A percentile compares a stretch with the other conserved stretches of the same genome.
phyloP scores from a whole-genome alignment of 2,888 invertebrate genomes.

The Drosophila greeni region DNA sequence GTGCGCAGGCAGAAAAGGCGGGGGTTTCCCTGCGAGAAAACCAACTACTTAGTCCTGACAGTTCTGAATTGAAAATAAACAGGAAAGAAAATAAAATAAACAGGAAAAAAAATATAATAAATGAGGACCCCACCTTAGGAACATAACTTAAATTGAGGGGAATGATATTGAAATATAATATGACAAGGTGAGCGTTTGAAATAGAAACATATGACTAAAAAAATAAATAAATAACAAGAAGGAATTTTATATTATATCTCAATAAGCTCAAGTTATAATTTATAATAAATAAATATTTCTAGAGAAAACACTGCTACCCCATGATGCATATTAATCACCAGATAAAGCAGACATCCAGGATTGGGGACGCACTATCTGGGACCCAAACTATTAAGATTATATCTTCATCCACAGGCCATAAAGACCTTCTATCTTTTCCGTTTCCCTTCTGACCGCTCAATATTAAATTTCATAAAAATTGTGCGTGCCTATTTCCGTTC shows the following conservation, averaged over 20 bases:
- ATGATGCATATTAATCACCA: constrained; percentile 24
- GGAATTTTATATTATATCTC: not conserved
- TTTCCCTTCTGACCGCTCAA: constrained; percentile 19
- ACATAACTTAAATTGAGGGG: constrained; percentile 8
- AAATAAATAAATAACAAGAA: too few species aligned
- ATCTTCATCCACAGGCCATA: constrained; percentile 29
- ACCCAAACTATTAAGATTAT: constrained; percentile 37
- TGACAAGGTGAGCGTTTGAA: not conserved
- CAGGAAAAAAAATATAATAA: constrained; percentile 15
- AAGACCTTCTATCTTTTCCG: constrained; percentile 23
- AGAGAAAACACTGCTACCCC: not conserved
- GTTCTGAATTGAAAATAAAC: constrained; percentile 27
- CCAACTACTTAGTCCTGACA: constrained; percentile 16
- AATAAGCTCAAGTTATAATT: not conserved
- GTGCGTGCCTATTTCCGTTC: constrained; percentile 33
- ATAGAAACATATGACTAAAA: too few species aligned
- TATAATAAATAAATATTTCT: not conserved
- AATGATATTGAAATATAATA: not conserved
- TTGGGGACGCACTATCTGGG: not conserved
- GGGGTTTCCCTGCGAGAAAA: constrained; percentile 9
- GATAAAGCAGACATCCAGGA: constrained; percentile 20
- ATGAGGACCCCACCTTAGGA: constrained; percentile 13
- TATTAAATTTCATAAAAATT: constrained; percentile 48
- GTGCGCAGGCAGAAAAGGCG: not conserved
- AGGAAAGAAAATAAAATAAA: constrained; percentile 17